A percentile compares a stretch with the other conserved stretches of the same genome.
phyloP scores from a whole-genome alignment of 2,888 invertebrate genomes.

The Timema podura region DNA sequence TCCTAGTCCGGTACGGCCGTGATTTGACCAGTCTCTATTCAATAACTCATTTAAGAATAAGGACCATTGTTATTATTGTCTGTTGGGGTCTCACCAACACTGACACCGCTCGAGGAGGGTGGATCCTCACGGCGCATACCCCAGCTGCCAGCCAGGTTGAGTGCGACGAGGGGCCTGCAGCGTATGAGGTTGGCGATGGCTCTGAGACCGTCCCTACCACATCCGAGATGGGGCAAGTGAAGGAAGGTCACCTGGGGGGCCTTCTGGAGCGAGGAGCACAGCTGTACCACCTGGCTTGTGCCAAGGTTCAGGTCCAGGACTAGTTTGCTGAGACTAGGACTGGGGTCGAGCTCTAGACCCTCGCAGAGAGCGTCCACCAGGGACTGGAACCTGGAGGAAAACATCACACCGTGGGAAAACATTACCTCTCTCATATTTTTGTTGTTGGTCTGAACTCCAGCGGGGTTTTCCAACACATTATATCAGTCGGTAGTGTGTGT shows the following conservation, averaged over 20 bases:
- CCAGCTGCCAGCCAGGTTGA: slow-evolving; percentile 52
- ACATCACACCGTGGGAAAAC: too few relatives aligned
- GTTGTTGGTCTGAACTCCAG: too few relatives aligned
- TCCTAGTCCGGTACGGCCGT: too few relatives aligned
- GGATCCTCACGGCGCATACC: slow-evolving; percentile 49
- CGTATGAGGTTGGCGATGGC: slow-evolving; percentile 50
- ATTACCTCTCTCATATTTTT: too few relatives aligned
- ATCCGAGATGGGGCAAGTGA: slow-evolving; percentile 53
- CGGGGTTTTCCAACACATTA: too few relatives aligned
- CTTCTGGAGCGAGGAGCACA: slow-evolving; percentile 49
- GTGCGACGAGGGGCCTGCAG: slow-evolving; percentile 48
- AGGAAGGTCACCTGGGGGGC: slow-evolving; percentile 50
- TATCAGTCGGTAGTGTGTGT: too few relatives aligned
- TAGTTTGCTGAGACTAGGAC: slow-evolving; percentile 46
- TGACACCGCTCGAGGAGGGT: slow-evolving; percentile 50
- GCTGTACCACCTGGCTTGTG: slow-evolving; percentile 51
- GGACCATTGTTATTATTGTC: too few relatives aligned
- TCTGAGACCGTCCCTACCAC: slow-evolving; percentile 51
- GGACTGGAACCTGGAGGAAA: slow-evolving; percentile 51
- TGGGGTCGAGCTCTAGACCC: slow-evolving; percentile 38
- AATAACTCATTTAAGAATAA: too few relatives aligned
- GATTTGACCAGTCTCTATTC: too few relatives aligned
- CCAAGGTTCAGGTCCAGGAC: slow-evolving; percentile 53
- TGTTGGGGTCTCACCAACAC: slow-evolving; percentile 47
- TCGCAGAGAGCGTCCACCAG: slow-evolving; percentile 52